Conservation (phyloP, 2,888 invertebrate species). For the Homarus gammarus region DNA sequence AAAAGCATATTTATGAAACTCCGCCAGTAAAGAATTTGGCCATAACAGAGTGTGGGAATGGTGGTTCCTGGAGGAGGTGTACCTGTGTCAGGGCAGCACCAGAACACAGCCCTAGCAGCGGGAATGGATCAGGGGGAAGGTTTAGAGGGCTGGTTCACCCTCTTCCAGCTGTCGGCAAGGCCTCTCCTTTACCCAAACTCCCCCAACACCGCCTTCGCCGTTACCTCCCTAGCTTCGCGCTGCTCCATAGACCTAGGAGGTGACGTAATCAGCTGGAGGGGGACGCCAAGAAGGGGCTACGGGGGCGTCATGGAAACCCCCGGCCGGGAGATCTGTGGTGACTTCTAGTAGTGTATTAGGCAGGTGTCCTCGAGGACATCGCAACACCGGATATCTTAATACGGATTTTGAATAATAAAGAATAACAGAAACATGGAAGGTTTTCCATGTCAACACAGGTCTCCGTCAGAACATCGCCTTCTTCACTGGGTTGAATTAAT, state of each 20-base stretch:
- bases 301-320: conserved; percentile 39
- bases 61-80: conserved; percentile 31
- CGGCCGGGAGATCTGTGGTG: neutral
- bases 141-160: conserved; percentile 47
- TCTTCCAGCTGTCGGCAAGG: conserved; percentile 12
- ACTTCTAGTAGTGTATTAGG: neutral
- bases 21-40: too few species aligned
- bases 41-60: conserved; percentile 17
- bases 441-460: too few species aligned
- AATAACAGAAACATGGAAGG: too few species aligned
- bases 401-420: too few species aligned
- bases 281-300: conserved; percentile 36
- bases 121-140: conserved; percentile 49
- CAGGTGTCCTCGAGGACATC: neutral
- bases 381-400: too few species aligned
- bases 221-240: neutral
- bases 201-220: neutral
- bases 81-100: conserved; percentile 38
- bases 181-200: conserved; percentile 1
- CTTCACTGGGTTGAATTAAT: too few species aligned
- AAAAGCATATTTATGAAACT: too few species aligned
- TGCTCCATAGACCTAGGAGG: conserved; percentile 14
- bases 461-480: too few species aligned
- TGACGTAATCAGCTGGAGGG: conserved; percentile 32
- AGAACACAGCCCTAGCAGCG: conserved; percentile 17